phyloP scores from a whole-genome alignment of 2,113 vertebrate species.

The Xiphophorus maculatus region DNA sequence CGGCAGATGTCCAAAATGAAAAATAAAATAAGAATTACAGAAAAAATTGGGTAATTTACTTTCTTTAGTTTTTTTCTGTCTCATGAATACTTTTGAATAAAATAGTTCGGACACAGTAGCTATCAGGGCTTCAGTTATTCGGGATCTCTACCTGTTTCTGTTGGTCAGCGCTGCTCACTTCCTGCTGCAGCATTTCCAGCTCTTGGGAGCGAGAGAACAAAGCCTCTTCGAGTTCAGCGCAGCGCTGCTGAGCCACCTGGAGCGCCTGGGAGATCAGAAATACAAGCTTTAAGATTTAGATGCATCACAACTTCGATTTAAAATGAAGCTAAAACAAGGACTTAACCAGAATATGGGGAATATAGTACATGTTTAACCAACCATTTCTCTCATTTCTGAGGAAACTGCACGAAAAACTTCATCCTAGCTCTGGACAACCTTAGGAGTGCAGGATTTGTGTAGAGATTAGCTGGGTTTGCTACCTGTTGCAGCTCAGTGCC shows the following conservation, averaged over 20 bases:
- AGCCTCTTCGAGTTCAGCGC: slow-evolving; percentile 87
- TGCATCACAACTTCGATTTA: neutral
- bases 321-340: too few relatives aligned
- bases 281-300: neutral
- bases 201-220: slow-evolving; percentile 84
- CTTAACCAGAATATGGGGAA: too few relatives aligned
- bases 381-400: too few relatives aligned
- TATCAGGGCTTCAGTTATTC: neutral
- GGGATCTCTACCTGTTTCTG: slow-evolving; percentile 86
- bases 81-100: too few relatives aligned
- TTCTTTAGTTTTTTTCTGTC: too few relatives aligned
- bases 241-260: slow-evolving; percentile 77
- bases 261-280: slow-evolving; percentile 76
- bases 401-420: too few relatives aligned
- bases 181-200: slow-evolving; percentile 89
- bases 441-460: too few relatives aligned
- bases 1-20: too few relatives aligned
- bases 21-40: too few relatives aligned
- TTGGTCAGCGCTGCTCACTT: slow-evolving; percentile 84
- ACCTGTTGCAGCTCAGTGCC: slow-evolving; percentile 88
- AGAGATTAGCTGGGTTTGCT: neutral
- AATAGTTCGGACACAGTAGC: neutral
- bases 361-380: too few relatives aligned
- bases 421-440: too few relatives aligned
- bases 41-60: too few relatives aligned